Conservation (phyloP, 2,113 vertebrate species). For the Leucosticte australis region DNA sequence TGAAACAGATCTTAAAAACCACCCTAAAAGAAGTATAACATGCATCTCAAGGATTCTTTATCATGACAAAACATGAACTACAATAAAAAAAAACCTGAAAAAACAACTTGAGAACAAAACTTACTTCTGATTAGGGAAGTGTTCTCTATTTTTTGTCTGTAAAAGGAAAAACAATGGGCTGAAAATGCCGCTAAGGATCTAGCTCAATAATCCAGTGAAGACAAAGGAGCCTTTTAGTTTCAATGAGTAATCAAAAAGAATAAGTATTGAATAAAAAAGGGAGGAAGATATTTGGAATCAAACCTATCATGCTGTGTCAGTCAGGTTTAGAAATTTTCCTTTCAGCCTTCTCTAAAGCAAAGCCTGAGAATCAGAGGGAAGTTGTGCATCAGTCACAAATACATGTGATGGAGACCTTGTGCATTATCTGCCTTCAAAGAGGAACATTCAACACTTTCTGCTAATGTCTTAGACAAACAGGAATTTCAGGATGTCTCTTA, state of each 20-base stretch:
- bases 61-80: neutral
- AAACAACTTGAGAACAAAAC: neutral
- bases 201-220: neutral
- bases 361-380: neutral
- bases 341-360: neutral
- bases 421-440: neutral
- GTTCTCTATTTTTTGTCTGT: neutral
- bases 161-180: neutral
- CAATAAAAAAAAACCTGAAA: neutral
- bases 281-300: neutral
- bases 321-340: neutral
- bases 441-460: neutral
- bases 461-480: neutral
- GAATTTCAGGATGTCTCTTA: neutral
- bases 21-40: neutral
- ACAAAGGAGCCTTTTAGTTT: neutral
- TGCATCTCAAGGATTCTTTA: neutral
- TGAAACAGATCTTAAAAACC: neutral
- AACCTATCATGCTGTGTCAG: neutral
- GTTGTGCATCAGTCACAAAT: neutral
- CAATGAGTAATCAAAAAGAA: neutral
- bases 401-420: neutral
- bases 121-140: neutral
- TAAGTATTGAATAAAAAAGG: neutral
- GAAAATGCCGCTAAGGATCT: neutral